These are phyloP conservation scores for Drosophila neotestacea DNA, from an alignment of 2,888 invertebrate species.

Conservation along the genomic window DNA sequence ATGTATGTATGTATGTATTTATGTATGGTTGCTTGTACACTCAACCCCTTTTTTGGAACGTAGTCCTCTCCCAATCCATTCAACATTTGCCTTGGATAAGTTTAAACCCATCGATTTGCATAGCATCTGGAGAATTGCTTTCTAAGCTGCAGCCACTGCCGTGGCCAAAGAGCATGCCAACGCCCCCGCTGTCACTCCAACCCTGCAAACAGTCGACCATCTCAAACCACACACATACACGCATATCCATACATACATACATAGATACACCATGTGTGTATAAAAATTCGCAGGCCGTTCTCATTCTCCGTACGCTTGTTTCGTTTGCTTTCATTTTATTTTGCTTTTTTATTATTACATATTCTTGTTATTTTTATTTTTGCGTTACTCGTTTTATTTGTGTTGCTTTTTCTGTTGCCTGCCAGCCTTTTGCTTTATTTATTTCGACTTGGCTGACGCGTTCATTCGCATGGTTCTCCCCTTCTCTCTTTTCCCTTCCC, in stretches of 20 bases:
- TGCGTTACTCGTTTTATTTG: constrained; percentile 33
- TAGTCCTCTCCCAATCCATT: constrained; percentile 35
- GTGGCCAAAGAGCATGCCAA: constrained; percentile 38
- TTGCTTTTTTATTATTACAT: constrained; percentile 62
- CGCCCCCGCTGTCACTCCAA: constrained; percentile 32
- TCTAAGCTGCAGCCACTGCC: constrained; percentile 42
- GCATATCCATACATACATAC: constrained; percentile 1
- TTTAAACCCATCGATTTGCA: constrained; percentile 52
- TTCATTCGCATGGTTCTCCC: constrained; percentile 50
- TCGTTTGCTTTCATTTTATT: constrained; percentile 61
- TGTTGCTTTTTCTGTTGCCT: constrained; percentile 25
- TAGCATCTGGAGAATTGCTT: constrained; percentile 10
- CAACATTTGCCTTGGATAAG: constrained; percentile 34
- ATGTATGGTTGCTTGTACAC: not conserved
- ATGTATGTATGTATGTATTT: not conserved
- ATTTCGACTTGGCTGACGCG: constrained; percentile 69
- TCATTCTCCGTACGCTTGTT: constrained; percentile 52
- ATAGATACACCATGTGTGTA: constrained; percentile 34
- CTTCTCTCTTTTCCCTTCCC: constrained; percentile 1
- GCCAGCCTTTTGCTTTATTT: constrained; percentile 67
- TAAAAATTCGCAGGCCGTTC: constrained; percentile 67
- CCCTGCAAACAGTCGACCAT: too few relatives aligned
- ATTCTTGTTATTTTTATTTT: constrained; percentile 63
- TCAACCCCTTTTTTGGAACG: constrained; percentile 9
- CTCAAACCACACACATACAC: constrained; percentile 5